Conservation (phyloP, 53 echinoderm and acorn worm species). For the Holothuria scabra region DNA sequence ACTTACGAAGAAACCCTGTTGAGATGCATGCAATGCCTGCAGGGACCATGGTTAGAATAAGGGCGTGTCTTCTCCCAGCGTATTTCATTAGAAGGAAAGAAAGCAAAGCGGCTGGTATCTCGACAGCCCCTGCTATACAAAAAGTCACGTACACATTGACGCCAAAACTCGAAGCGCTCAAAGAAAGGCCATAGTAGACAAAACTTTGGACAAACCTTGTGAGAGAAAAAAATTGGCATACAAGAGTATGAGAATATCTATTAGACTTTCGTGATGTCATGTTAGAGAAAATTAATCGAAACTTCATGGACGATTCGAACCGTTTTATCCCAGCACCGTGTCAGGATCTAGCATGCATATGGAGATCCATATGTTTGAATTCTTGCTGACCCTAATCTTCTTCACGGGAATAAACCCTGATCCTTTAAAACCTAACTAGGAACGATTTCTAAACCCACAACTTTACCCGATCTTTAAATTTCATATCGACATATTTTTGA, state of each 20-base stretch:
- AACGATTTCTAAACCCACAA: no score
- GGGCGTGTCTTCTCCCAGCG: conserved; percentile 11
- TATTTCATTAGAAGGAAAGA: conserved; percentile 5
- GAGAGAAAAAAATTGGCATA: background rate
- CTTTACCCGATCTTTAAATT: no score
- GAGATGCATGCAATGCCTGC: conserved; percentile 1
- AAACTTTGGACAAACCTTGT: conserved; percentile 35
- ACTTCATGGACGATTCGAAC: background rate
- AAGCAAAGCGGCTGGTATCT: conserved; percentile 3
- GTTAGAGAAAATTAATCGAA: background rate
- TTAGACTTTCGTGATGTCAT: background rate
- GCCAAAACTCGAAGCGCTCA: conserved; percentile 17
- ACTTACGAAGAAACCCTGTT: conserved; percentile 19
- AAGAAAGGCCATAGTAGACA: conserved; percentile 18
- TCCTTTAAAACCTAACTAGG: no score
- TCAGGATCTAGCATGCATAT: no score
- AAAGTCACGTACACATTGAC: conserved; percentile 9
- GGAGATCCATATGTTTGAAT: no score
- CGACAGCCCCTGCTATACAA: background rate
- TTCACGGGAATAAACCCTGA: no score
- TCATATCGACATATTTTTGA: no score
- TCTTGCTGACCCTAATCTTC: no score
- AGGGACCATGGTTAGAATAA: conserved; percentile 3
- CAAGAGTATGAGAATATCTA: background rate
- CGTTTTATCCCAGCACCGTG: background rate